phyloP scores from a whole-genome alignment of 2,797 vertebrate species.

The Onychomys arenicola region DNA sequence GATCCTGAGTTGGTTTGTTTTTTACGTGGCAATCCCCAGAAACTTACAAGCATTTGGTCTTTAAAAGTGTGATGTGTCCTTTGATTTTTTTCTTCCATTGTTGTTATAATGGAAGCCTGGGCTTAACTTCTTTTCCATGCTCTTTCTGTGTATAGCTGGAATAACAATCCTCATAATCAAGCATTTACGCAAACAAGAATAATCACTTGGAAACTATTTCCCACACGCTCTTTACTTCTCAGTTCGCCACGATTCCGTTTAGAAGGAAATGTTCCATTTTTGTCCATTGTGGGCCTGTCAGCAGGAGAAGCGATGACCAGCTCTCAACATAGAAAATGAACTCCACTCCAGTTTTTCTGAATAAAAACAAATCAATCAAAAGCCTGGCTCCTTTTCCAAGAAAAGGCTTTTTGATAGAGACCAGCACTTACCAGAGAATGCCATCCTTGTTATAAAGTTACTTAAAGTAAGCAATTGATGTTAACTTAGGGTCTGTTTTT shows the following conservation, averaged over 20 bases:
- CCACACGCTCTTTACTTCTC: conserved; percentile 61
- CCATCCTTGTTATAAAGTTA: conserved; percentile 2
- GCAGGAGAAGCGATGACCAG: conserved; percentile 51
- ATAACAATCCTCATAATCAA: conserved; percentile 73
- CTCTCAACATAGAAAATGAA: conserved; percentile 69
- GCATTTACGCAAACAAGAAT: conserved; percentile 80
- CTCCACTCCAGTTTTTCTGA: conserved; percentile 66
- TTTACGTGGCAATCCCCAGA: conserved; percentile 20
- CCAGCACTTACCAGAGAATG: background rate
- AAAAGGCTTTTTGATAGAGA: conserved; percentile 6
- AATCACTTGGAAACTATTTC: conserved; percentile 80
- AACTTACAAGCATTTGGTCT: conserved; percentile 19
- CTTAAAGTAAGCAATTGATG: background rate
- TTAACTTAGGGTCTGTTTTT: conserved; percentile 24
- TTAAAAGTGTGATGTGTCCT: conserved; percentile 42
- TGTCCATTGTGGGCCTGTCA: conserved; percentile 70
- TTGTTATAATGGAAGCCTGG: conserved; percentile 6
- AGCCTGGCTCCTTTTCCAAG: conserved; percentile 5
- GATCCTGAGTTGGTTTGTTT: background rate
- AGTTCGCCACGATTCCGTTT: conserved; percentile 50
- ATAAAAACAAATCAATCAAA: conserved; percentile 72
- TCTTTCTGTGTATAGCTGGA: conserved; percentile 56
- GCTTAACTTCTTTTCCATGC: conserved; percentile 41
- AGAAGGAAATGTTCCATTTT: conserved; percentile 68
- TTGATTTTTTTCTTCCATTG: background rate